phyloP scores from a whole-genome alignment of 2,888 invertebrate species.

The Xestia c-nigrum region DNA sequence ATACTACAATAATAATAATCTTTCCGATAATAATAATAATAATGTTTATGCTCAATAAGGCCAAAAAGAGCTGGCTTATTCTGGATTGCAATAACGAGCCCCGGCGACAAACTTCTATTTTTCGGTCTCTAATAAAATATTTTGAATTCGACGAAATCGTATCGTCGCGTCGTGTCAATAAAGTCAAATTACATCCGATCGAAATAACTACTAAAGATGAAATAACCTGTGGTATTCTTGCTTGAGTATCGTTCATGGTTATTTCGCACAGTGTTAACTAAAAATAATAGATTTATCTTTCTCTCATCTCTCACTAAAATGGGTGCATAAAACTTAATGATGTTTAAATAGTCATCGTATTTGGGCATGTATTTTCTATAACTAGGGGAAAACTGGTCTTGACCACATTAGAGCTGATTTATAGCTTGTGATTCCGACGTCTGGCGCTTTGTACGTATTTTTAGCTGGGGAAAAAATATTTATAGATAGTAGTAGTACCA shows the following conservation, averaged over 20 bases:
- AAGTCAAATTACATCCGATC: too few relatives aligned
- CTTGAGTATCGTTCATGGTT: background rate
- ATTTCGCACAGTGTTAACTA: background rate
- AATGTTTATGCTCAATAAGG: too few relatives aligned
- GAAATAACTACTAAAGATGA: too few relatives aligned
- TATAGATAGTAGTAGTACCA: background rate
- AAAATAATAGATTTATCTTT: background rate
- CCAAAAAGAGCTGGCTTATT: too few relatives aligned
- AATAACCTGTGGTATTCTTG: background rate
- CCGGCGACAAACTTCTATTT: background rate
- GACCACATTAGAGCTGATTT: slow-evolving; percentile 51
- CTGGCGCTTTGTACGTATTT: slow-evolving; percentile 44
- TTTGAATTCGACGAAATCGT: background rate
- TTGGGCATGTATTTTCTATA: slow-evolving; percentile 51
- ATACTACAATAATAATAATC: too few relatives aligned
- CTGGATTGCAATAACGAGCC: too few relatives aligned
- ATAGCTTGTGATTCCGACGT: slow-evolving; percentile 23
- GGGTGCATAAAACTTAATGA: slow-evolving; percentile 19
- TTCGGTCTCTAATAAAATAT: background rate
- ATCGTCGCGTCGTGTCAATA: too few relatives aligned
- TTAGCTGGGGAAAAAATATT: slow-evolving; percentile 21
- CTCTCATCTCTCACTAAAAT: background rate
- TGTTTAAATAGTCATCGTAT: slow-evolving; percentile 46
- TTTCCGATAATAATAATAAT: too few relatives aligned
- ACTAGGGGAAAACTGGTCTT: slow-evolving; percentile 45